Evolutionary conservation across 2,113 vertebrate genomes (phyloP), one percentile per base, ranked within the genome.

Genomic region (Chauna torquata): DNA sequence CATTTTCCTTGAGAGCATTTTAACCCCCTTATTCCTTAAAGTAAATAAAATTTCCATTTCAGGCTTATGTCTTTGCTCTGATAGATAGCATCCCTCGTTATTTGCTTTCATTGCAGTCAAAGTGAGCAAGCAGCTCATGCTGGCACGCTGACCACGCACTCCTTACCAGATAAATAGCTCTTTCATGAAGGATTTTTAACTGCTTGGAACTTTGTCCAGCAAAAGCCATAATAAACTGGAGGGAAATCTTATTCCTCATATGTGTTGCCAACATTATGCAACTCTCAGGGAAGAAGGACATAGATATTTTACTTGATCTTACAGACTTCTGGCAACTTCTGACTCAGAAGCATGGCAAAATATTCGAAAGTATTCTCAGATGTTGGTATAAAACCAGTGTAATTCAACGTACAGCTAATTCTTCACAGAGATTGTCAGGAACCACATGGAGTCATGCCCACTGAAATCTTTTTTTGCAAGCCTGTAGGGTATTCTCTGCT

Each of bases 121-220:
- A n/a, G n/a, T 15, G 36, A 88, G 40, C 23, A 84, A 50, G n/a
- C 22, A 68, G 47, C 27, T 87, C 49, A 25, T 13, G 47, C 22
- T 82, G 40, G 25, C 27, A 85, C 0, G 0, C 30, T 83, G 42
- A 71, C 22, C 0, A 3, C 66, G 62, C 14, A 27, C 17, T 82
- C 34, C 23, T 50, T 84, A 47, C 36, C n/a, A 71, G 50, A 96
- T 36, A 95, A 91, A 84, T 22, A 55, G 34, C 16, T 88, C 57
- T 88, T 89, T 82, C 38, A 71, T 61, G 32, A 75, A 47, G 52
- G 65, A 76, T 87, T 91, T 90, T 87, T 71, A 71, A 57, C 55
- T 79, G 42, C 52, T 96, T 87, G 55, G 78, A 91, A 87, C 58
- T 84, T 91, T 69, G 17, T 82, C 74, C 91, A 96, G 42, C 16